Evolutionary conservation across 2,888 invertebrate species (phyloP), one percentile per base, ranked within the genome.

Genomic region (Apotomis capreana): DNA sequence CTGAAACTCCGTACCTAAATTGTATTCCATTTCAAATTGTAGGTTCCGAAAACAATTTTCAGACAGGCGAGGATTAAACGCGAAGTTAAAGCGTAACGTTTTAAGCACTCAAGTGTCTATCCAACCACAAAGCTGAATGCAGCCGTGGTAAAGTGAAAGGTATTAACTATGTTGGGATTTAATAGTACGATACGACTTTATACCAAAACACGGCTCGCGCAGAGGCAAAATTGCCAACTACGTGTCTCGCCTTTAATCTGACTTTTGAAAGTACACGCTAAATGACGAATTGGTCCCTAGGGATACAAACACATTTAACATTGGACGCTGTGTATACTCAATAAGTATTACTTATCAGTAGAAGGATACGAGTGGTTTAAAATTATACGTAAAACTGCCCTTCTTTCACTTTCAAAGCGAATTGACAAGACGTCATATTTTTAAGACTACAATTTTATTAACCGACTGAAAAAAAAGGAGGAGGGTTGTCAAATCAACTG

Each of bases 41-140:
- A 15, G 15, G 49, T 4, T 51, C 13, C 15, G 15, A 2, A 51
- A 36, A 36, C 49, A 36, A 51, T 51, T 15, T 6, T 64, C 26
- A 15, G 10, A 61, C 26, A 60, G 44, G 59, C 46, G 5, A 13
- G 15, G 6, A 44, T 46, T 10, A 26, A 63, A 40, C 8, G 36
- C 15, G 26, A 4, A 8, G 13, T 13, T 9, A 13, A 63, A 54
- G 15, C 63, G 54, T 51, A 64, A 64, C 54, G 40, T 64, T 63
- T 64, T 64, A 64, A 54, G 63, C 63, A 54, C 40, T 54, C 54
- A 15, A 54, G 61, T 51, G 63, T 40, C 54, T 10, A 37, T 40
- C 63, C 37, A 64, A 54, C 63, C 63, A 64, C 63, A 64, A 64
- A 64, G 37, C 44, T 15, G 58, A 58, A 64, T 70, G 26, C 26